A percentile compares a stretch with the other conserved stretches of the same genome.
These are phyloP conservation scores for Drosophila teissieri DNA, from an alignment of 1,140 invertebrate genomes.

Conservation along the genomic window DNA sequence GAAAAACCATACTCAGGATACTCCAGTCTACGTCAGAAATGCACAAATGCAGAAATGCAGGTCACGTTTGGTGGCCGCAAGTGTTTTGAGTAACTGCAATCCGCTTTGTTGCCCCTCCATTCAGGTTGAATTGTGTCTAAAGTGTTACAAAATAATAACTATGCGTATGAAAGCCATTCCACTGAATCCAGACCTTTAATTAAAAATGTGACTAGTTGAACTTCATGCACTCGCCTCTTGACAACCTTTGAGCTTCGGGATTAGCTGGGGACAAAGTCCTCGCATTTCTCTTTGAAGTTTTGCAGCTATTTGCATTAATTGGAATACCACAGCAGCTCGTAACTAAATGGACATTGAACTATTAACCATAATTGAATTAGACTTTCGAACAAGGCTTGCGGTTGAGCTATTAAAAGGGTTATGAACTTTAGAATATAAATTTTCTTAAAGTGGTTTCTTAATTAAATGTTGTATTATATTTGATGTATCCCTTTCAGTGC, in stretches of 20 bases:
- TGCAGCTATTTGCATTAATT: constrained; percentile 4
- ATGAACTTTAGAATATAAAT: too few species aligned
- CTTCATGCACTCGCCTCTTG: constrained; percentile 3
- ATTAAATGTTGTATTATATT: neutral
- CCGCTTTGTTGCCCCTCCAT: constrained; percentile 23
- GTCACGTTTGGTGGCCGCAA: constrained; percentile 79
- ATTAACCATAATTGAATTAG: neutral
- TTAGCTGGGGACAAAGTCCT: constrained; percentile 4
- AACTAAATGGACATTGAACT: constrained; percentile 4
- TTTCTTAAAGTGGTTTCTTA: neutral
- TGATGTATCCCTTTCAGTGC: constrained; percentile 22
- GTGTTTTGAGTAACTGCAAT: constrained; percentile 33
- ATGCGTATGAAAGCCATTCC: neutral
- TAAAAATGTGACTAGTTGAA: constrained; percentile 36
- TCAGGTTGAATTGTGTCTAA: neutral
- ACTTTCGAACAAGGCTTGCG: neutral
- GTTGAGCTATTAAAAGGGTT: too few species aligned
- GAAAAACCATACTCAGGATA: constrained; percentile 7
- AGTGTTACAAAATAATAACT: constrained; percentile 5
- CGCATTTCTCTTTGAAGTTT: constrained; percentile 11
- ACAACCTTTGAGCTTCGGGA: constrained; percentile 21
- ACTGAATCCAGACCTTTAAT: constrained; percentile 37
- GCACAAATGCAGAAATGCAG: constrained; percentile 40
- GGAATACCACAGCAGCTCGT: neutral
- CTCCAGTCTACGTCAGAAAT: too few species aligned